Evolutionary conservation across 2,888 invertebrate species (phyloP), one percentile per base, ranked within the genome.

Genomic region (Scaptomyza caliginosa): DNA sequence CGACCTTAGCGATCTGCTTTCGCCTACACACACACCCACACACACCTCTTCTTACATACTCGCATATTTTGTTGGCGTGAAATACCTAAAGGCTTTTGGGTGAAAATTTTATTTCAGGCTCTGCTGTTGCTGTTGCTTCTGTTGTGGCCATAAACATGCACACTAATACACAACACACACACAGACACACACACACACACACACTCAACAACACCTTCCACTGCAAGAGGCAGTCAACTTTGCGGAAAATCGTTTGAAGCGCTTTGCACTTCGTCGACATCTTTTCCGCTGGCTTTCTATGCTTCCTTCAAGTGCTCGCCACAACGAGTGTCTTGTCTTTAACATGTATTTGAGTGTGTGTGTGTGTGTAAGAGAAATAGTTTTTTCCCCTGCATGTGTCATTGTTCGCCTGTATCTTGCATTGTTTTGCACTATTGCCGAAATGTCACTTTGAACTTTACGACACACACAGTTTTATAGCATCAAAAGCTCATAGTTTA

Each of bases 181-280:
- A 42, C 39, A 59, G 56, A 65, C 74, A 74, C 74, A 45, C 56
- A 65, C 64, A 64, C 74, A 70, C 74, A 48, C 57, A 62, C 64
- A 72, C 74, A 74, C 75, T 65, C 63, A 49, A 70, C 32, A 16
- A 82, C 81, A 82, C 81, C 81, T 82, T 82, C 88, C 88, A 82
- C 72, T 87, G 82, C 86, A 83, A 71, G 68, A 83, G 70, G 82
- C 81, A 84, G 86, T 79, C 81, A 84, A 85, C 83, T 83, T 84
- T 81, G 83, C 86, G 85, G 84, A 84, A 84, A 84, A 84, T 84
- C 85, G 83, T 85, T 84, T 85, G 84, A 83, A 83, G 75, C 85
- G 81, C 84, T 85, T 84, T 83, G 77, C 85, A 84, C 85, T 83
- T 85, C 81, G 79, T 82, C 86, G 82, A 84, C 82, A 86, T 76